Evolutionary conservation across 2,797 vertebrate genomes (phyloP).

Genomic region (Thaleichthys pacificus): DNA sequence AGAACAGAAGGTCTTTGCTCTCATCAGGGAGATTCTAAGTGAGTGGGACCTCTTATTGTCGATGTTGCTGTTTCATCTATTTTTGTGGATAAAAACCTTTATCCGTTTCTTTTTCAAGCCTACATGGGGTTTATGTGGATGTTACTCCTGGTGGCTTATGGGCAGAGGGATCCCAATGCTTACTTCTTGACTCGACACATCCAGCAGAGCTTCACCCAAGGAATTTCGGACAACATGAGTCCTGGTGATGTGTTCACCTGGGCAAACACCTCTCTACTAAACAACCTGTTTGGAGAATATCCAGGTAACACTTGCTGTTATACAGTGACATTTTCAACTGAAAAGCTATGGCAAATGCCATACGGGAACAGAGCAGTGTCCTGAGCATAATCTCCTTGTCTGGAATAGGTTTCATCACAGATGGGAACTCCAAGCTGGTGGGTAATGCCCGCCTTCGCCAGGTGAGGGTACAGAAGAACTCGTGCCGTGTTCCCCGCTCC

Average conservation of each 20-base stretch:
- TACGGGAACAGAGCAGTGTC: too few species aligned
- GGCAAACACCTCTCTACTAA: conserved; percentile 81
- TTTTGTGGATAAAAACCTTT: not conserved
- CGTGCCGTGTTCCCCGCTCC: conserved; percentile 67
- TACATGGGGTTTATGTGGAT: conserved; percentile 90
- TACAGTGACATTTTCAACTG: not conserved
- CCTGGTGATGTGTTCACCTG: conserved; percentile 81
- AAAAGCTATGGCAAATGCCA: too few species aligned
- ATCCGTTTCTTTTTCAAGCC: conserved; percentile 62
- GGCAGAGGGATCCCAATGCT: conserved; percentile 86
- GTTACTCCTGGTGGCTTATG: conserved; percentile 86
- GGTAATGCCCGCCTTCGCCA: conserved; percentile 88
- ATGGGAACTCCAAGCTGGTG: conserved; percentile 91
- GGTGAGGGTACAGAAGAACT: conserved; percentile 77
- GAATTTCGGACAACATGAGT: conserved; percentile 67
- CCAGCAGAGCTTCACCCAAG: conserved; percentile 75
- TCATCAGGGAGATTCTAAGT: conserved; percentile 89
- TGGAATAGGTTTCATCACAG: conserved; percentile 89
- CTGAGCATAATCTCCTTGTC: too few species aligned
- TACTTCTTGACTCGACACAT: conserved; percentile 86
- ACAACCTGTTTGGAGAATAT: conserved; percentile 80
- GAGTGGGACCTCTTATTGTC: conserved; percentile 21
- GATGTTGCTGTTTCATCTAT: not conserved
- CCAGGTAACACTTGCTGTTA: conserved; percentile 73
- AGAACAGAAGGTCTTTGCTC: conserved; percentile 85